Evolutionary conservation across 1,140 invertebrate genomes (phyloP).

Genomic region (Drosophila melanica): DNA sequence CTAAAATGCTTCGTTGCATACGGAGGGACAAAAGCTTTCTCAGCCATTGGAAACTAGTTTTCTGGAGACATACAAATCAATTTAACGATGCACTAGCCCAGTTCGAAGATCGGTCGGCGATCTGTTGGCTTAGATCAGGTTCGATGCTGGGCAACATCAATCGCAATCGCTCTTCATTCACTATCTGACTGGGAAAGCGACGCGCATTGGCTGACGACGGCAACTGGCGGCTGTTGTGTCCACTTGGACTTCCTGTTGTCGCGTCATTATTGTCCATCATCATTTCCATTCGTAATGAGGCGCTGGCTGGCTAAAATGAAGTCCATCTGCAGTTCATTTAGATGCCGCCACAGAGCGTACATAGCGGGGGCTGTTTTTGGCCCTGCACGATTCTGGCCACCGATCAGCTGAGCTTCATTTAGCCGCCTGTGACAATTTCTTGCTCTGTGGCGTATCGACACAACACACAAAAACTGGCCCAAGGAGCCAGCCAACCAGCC

Average conservation of each 20-base stretch:
- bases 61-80: slow-evolving; percentile 75
- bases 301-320: slow-evolving; percentile 77
- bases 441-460: slow-evolving; percentile 15
- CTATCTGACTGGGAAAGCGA: slow-evolving; percentile 33
- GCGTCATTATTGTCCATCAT: slow-evolving; percentile 83
- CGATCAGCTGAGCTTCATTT: slow-evolving; percentile 65
- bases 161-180: slow-evolving; percentile 54
- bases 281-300: slow-evolving; percentile 83
- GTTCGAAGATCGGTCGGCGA: slow-evolving; percentile 50
- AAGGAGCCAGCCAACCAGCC: slow-evolving; percentile 29
- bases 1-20: slow-evolving; percentile 60
- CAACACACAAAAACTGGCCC: slow-evolving; percentile 24
- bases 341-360: slow-evolving; percentile 64
- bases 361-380: slow-evolving; percentile 51
- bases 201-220: slow-evolving; percentile 8
- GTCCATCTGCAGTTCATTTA: slow-evolving; percentile 79
- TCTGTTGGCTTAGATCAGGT: slow-evolving; percentile 16
- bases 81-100: slow-evolving; percentile 80
- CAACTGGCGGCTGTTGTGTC: slow-evolving; percentile 43
- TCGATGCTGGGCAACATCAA: slow-evolving; percentile 40
- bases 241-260: slow-evolving; percentile 79
- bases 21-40: slow-evolving; percentile 55
- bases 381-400: slow-evolving; percentile 37
- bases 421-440: slow-evolving; percentile 57
- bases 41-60: slow-evolving; percentile 72